Evolutionary conservation across 2,888 invertebrate species (phyloP), one percentile per base, ranked within the genome.

Genomic region (Pseudococcus viburni): DNA sequence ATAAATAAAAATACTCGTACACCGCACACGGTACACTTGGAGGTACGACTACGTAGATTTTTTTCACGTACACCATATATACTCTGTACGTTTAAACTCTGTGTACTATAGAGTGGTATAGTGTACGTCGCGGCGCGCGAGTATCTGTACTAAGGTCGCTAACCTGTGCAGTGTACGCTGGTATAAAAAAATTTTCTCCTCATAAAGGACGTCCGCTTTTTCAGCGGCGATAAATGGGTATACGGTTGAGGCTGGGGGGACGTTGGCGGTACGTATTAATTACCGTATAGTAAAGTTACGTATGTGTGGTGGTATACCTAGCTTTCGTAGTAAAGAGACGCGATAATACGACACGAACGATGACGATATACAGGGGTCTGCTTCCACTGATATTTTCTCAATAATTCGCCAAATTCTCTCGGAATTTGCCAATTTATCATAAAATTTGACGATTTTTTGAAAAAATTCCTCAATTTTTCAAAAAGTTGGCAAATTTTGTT

Each of bases 141-240:
- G 6, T 59, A 19, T 59, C 7, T 59, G 11, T 19, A 59, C 59
- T 80, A 42, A 80, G 80, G 80, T 80, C 80, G 80, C 80, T 80
- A 80, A 80, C 80, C 80, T 73, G 68, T 26, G 33, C 68, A 73
- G 3, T 73, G 59, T 19, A 19, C 59, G 6, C 59, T 33, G 12
- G 19, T 59, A 19, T 59, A 59, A 9, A 59, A 59, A 59, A 59
- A 19, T 33, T 73, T 73, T 26, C 68, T 33, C 22, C 68, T n/a
- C 42, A 80, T 80, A 80, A 80, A 80, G 80, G 80, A 80, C 80
- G 80, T 80, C 80, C 80, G 80, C 80, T 80, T 80, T 80, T 80
- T 80, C 42, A 80, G 42, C 80, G 12, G 11, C 26, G 3, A 22
- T 26, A 73, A 73, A 73, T 73, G 68, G 19, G 59, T 59, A n/a